These are phyloP conservation scores for Anguilla japonica DNA, from an alignment of 2,113 vertebrate genomes.

Conservation along the genomic window DNA sequence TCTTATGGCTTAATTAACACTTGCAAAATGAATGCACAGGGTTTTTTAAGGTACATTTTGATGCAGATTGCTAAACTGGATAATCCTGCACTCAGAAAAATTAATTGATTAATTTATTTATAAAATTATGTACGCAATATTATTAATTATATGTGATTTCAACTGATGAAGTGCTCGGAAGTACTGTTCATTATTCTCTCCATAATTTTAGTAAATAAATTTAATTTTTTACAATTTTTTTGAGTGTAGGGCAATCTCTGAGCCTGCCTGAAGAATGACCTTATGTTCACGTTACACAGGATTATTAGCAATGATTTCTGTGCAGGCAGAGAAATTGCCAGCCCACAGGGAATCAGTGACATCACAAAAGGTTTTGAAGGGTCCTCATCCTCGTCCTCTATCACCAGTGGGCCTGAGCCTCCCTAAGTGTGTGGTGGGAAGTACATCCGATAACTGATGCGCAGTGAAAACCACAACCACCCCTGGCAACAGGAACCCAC, in stretches of 20 bases:
- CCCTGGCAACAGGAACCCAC: not conserved
- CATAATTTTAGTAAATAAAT: no score
- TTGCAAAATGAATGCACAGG: no score
- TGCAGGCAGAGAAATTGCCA: conserved; percentile 53
- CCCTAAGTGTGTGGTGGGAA: conserved; percentile 30
- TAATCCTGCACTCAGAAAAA: no score
- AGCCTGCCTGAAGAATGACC: conserved; percentile 52
- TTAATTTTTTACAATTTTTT: no score
- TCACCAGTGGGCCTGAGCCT: not conserved
- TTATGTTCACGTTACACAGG: conserved; percentile 53
- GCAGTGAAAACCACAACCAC: not conserved
- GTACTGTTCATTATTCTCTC: no score
- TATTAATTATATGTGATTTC: no score
- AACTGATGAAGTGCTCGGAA: no score
- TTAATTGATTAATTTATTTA: no score
- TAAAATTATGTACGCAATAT: no score
- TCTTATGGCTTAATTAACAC: no score
- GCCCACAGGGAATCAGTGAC: conserved; percentile 43
- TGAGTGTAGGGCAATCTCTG: conserved; percentile 28
- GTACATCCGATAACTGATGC: not conserved
- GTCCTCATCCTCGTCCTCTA: conserved; percentile 42
- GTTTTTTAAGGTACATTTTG: conserved; percentile 25
- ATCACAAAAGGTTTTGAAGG: conserved; percentile 49
- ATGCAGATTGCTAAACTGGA: conserved; percentile 36
- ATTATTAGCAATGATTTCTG: conserved; percentile 53